Base-by-base conservation (phyloP, 35 echinoderm and acorn worm genomes). In the Diadema setosum region DNA sequence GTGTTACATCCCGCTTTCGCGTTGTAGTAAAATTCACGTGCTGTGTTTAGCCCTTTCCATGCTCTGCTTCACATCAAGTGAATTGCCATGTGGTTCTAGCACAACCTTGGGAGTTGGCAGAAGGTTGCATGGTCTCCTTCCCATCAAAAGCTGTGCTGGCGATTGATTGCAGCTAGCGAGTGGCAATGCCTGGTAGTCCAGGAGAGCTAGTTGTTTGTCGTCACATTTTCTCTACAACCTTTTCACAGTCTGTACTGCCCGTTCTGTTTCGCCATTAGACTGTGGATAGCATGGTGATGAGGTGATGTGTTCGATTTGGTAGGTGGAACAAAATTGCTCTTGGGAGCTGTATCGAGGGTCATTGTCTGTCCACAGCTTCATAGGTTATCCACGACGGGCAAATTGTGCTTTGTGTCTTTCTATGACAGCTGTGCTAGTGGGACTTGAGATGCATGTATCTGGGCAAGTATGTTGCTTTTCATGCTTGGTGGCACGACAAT, bases 231-330 rank as follows among this genome's bases (percentile, higher is more conserved):
- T 91, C 82, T 78, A 91, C 23, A 91, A 27, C 3, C 42, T 26
- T 92, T 95, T 95, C 1, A 95, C 88, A 41, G 93, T 95, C 39
- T 95, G 88, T 32, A 95, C 88, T 4, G 83, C 88, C 73, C 88
- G 5, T 21, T 90, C 93, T n/a, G 84, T 84, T 73, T 95, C 83
- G 8, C 93, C 93, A 58, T 95, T 95, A 1, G 82, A 81, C 57
- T 89, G 82, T 37, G 82, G 75, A 76, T 91, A 73, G 40, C 67
- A 57, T 23, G 93, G 93, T 56, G 83, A 87, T 5, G 69, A 91
- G 1, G 93, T 90, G 3, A 26, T 27, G 32, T 84, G 88, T 18
- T 50, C n/a, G n/a, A 91, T 91, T 8, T 87, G 59, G 33, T 91
- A 95, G 33, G 90, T 58, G 18, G 81, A 45, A 37, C 88, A 95